Conservation (phyloP, 2,113 vertebrate species). For the Rhynchopsitta pachyrhyncha region DNA sequence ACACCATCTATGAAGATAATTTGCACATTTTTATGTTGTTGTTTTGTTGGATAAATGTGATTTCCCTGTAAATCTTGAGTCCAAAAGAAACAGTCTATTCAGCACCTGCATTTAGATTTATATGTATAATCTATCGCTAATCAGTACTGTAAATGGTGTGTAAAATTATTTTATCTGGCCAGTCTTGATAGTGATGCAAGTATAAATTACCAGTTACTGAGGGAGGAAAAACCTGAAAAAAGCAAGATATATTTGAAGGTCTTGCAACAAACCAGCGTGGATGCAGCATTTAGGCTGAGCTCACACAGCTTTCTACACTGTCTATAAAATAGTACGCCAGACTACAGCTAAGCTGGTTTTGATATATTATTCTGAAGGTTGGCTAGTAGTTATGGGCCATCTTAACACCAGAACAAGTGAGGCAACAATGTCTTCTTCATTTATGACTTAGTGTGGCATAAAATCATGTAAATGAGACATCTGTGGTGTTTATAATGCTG, state of each 20-base stretch:
- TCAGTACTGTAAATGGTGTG: neutral
- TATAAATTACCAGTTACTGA: neutral
- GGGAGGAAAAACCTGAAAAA: neutral
- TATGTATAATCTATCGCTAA: neutral
- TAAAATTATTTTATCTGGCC: neutral
- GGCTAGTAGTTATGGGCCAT: neutral
- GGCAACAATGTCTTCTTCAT: neutral
- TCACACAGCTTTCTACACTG: neutral
- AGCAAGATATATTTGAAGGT: neutral
- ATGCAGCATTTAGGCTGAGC: neutral
- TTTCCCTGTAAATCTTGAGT: neutral
- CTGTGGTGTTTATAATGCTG: neutral
- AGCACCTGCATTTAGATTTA: neutral
- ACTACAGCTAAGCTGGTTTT: neutral
- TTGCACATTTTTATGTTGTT: neutral
- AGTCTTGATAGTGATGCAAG: neutral
- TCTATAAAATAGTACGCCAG: neutral
- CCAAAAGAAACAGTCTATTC: neutral
- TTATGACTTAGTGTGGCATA: neutral
- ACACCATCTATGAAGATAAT: neutral
- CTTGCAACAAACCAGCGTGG: fast-evolving
- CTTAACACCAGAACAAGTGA: neutral
- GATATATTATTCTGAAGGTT: neutral
- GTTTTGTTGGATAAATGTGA: neutral
- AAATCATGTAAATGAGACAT: neutral